Base-by-base conservation (phyloP, 2,888 invertebrate species). In the Heliothis peltigera region DNA sequence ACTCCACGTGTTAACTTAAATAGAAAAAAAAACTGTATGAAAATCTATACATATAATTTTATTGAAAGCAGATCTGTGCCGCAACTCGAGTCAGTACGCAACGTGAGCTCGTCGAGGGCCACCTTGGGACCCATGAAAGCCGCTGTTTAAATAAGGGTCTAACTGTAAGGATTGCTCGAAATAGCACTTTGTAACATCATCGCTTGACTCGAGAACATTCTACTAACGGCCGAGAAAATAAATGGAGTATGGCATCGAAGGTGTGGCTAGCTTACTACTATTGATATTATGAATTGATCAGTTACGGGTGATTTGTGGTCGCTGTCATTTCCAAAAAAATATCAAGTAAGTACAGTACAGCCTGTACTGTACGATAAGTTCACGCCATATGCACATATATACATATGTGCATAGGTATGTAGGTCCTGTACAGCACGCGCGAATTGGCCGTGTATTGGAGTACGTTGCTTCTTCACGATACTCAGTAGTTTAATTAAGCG, bases 51-150 rank as follows among this genome's bases (percentile, higher is more conserved):
- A 73, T 80, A 78, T 78, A 64, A 71, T 76, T 81, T 83, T 78
- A 76, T 81, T 70, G 68, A 60, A 64, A 73, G 66, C 67, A 73
- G 73, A 77, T 76, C 79, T 75, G 73, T 70, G 73, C 66, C 81
- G 84, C 80, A 86, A 87, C 75, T 64, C 57, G 85, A 85, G 79
- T 63, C 72, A 52, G 63, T 72, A 62, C 76, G 87, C 82, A 86
- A 88, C 74, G 65, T 77, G 85, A 88, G 77, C 73, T 71, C 70
- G 65, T 79, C 75, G 71, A 85, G 82, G 80, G 79, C 77, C 79
- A 82, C 62, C 81, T 77, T 63, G 84, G 82, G 83, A 82, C 68
- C 69, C 81, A 80, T 84, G 82, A 84, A 85, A 82, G 81, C 80
- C 68, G 75, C 80, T 81, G 77, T 79, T 82, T 83, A 81, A 79